Conservation (phyloP, 2,113 vertebrate genomes). For the Poeciliopsis turrubarensis region DNA sequence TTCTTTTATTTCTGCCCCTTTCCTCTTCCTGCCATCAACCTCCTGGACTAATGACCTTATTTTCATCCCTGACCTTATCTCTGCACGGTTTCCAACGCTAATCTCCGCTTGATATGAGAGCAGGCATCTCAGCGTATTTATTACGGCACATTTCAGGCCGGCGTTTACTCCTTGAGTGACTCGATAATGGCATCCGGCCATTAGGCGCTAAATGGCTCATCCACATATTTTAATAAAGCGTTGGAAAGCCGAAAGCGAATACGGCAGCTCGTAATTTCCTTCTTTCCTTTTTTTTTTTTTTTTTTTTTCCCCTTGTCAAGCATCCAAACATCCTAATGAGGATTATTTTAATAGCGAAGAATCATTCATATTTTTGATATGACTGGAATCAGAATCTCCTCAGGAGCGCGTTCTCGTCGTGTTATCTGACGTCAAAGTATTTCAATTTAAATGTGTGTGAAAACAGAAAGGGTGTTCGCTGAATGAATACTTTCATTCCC, state of each 20-base stretch:
- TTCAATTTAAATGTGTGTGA: not conserved
- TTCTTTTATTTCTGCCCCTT: conserved; percentile 67
- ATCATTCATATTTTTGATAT: conserved; percentile 1
- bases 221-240: conserved; percentile 96
- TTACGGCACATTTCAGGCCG: conserved; percentile 61
- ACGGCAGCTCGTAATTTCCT: conserved; percentile 68
- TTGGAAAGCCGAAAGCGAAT: conserved; percentile 73
- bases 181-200: conserved; percentile 94
- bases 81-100: conserved; percentile 86
- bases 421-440: not conserved
- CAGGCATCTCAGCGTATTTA: conserved; percentile 55
- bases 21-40: conserved; percentile 83
- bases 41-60: conserved; percentile 92
- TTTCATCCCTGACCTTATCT: conserved; percentile 93
- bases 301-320: conserved; percentile 68
- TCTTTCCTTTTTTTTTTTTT: conserved; percentile 18
- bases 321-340: conserved; percentile 82
- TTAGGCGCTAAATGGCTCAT: conserved; percentile 98
- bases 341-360: conserved; percentile 16
- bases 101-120: conserved; percentile 66
- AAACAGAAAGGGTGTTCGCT: not conserved
- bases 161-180: conserved; percentile 91
- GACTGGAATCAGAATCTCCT: conserved; percentile 16
- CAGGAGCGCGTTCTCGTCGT: not conserved
- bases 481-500: not conserved